These are phyloP conservation scores for Cydia splendana DNA, from an alignment of 1,140 invertebrate species.

Conservation along the genomic window DNA sequence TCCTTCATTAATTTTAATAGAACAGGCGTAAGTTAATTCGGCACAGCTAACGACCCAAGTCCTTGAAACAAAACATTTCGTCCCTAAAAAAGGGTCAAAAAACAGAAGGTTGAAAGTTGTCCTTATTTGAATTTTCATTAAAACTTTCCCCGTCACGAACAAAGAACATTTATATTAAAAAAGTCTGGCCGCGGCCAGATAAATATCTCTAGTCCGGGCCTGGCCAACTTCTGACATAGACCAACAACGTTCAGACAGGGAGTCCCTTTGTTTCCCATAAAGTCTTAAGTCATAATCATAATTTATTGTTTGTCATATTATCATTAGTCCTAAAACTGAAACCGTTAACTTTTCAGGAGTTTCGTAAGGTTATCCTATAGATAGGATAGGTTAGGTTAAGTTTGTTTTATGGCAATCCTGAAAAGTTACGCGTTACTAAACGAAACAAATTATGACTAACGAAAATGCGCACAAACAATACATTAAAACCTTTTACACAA, in stretches of 20 bases:
- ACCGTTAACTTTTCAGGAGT: too few relatives aligned
- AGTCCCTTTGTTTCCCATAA: too few relatives aligned
- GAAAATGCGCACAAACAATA: too few relatives aligned
- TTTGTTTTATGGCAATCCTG: too few relatives aligned
- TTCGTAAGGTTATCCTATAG: too few relatives aligned
- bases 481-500: too few relatives aligned
- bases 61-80: slow-evolving; percentile 73
- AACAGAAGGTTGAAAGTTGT: slow-evolving; percentile 77
- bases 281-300: too few relatives aligned
- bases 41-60: slow-evolving; percentile 35
- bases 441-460: too few relatives aligned
- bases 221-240: slow-evolving; percentile 63
- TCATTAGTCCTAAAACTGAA: too few relatives aligned
- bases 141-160: slow-evolving; percentile 79
- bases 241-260: slow-evolving; percentile 45
- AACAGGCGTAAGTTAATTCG: slow-evolving; percentile 21
- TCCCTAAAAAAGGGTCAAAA: slow-evolving; percentile 63
- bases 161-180: slow-evolving; percentile 80
- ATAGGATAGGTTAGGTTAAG: too few relatives aligned
- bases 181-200: slow-evolving; percentile 76
- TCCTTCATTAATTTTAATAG: slow-evolving; percentile 21
- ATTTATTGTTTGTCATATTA: too few relatives aligned
- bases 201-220: slow-evolving; percentile 78
- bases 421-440: too few relatives aligned
- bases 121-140: slow-evolving; percentile 80